These are phyloP conservation scores for Trichoplusia ni DNA, from an alignment of 1,140 invertebrate genomes.

Conservation along the genomic window DNA sequence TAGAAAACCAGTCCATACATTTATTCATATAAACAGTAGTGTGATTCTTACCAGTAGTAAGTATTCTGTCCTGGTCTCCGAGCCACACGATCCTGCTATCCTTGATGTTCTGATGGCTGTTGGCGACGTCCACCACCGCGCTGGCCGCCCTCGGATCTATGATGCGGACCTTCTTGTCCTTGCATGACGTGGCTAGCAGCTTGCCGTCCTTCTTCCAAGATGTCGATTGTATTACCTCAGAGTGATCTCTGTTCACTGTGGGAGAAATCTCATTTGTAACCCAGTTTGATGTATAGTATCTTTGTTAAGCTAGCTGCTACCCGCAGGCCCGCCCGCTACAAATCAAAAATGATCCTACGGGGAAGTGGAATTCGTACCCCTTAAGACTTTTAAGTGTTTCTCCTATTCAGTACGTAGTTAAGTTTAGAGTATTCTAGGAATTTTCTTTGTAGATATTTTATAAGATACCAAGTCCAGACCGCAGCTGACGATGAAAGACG, in stretches of 20 bases:
- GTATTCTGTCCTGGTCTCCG: constrained; percentile 89
- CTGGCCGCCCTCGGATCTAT: constrained; percentile 88
- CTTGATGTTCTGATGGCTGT: constrained; percentile 93
- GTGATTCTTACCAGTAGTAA: constrained; percentile 87
- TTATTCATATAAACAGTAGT: not conserved
- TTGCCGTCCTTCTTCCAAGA: constrained; percentile 93
- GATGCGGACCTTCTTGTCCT: constrained; percentile 92
- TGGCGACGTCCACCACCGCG: constrained; percentile 84
- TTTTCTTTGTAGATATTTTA: too few species aligned
- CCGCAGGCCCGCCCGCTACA: too few species aligned
- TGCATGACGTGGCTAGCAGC: constrained; percentile 87
- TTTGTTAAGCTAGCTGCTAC: too few species aligned
- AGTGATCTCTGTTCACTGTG: constrained; percentile 88
- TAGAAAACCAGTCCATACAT: too few species aligned
- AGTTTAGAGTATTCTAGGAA: too few species aligned
- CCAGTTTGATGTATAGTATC: too few species aligned
- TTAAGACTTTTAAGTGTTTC: too few species aligned
- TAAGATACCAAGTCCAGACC: too few species aligned
- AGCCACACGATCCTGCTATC: constrained; percentile 95
- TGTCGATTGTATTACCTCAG: constrained; percentile 91
- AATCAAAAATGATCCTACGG: too few species aligned
- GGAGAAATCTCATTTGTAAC: constrained; percentile 14
- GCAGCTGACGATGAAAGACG: too few species aligned
- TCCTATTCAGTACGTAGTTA: too few species aligned
- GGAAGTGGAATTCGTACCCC: too few species aligned